Percentiles rank a stretch among this genome's conserved stretches.
Conservation (phyloP, 2,113 vertebrate genomes). For the Rhea americana region DNA sequence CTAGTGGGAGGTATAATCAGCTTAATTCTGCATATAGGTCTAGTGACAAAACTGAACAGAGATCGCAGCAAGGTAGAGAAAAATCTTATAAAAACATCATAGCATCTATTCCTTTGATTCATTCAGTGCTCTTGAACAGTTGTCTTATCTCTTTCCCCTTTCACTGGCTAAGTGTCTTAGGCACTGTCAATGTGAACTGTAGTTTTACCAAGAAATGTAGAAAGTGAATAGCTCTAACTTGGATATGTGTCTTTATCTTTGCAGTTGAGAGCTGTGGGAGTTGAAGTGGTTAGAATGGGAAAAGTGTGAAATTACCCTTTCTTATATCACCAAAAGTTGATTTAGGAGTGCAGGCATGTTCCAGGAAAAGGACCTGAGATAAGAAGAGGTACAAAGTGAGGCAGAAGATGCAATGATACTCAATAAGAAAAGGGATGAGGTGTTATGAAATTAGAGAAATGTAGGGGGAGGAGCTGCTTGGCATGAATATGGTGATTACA, state of each 20-base stretch:
- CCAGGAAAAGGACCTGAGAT: not conserved
- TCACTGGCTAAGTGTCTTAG: not conserved
- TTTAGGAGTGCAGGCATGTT: not conserved
- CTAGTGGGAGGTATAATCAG: not conserved
- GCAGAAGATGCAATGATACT: not conserved
- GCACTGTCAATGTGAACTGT: not conserved
- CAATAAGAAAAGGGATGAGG: not conserved
- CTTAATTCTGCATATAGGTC: not conserved
- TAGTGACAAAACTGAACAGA: not conserved
- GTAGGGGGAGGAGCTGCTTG: not conserved
- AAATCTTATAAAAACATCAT: not conserved
- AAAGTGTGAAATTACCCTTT: not conserved
- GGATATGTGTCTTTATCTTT: not conserved
- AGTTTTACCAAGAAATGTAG: not conserved
- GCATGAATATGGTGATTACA: not conserved
- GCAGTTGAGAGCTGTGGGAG: not conserved
- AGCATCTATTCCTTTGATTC: not conserved
- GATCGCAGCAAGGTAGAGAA: not conserved
- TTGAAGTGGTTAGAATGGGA: not conserved
- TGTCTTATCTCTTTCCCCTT: not conserved
- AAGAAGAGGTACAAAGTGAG: not conserved
- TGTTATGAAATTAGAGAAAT: not conserved
- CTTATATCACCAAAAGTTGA: not conserved
- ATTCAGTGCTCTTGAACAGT: not conserved
- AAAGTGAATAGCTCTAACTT: not conserved